Evolutionary conservation across 2,797 vertebrate species (phyloP), one percentile per base, ranked within the genome.

Genomic region (Fratercula arctica): DNA sequence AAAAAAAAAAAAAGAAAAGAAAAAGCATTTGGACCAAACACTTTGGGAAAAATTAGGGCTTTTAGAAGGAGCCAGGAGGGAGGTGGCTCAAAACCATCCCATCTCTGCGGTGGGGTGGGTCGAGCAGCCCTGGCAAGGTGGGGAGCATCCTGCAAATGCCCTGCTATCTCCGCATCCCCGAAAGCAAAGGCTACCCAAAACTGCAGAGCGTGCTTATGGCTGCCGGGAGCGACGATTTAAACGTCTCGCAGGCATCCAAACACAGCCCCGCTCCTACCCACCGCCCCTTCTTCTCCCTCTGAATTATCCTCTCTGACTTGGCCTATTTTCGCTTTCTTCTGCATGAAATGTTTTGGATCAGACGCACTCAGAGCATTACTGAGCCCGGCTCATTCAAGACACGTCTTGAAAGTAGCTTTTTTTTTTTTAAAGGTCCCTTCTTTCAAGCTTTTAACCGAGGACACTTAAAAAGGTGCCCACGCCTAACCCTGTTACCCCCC

Each of bases 281-380:
- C 74, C 3, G 1, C 15, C 83, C 59, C 81, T 67, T 51, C 67
- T 74, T 16, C 13, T n/a, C 67, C 60, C 19, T 87, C 66, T 88
- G 89, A 95, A 79, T 95, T 73, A 95, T 88, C 77, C 93, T 95
- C 80, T 75, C 91, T 48, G 85, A 95, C 95, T 97, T 97, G 96
- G 89, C 96, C 94, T 95, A 90, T 90, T 97, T 97, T 95, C 88
- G 66, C 94, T 93, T 95, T 96, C 94, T 95, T 97, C 94, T 21
- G 11, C 89, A 73, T 93, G 94, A 88, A 90, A 91, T 63, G 63
- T 28, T 94, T 87, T 33, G 74, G 85, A 88, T 94, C 73, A 51
- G 87, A 89, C 0, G 0, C 91, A 84, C 79, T 13, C 85, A 78
- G 79, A 87, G 83, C 85, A 92, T 85, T 91, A 91, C 66, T 5